Base-by-base conservation (phyloP, 2,113 vertebrate genomes). In the Echinops telfairi region DNA sequence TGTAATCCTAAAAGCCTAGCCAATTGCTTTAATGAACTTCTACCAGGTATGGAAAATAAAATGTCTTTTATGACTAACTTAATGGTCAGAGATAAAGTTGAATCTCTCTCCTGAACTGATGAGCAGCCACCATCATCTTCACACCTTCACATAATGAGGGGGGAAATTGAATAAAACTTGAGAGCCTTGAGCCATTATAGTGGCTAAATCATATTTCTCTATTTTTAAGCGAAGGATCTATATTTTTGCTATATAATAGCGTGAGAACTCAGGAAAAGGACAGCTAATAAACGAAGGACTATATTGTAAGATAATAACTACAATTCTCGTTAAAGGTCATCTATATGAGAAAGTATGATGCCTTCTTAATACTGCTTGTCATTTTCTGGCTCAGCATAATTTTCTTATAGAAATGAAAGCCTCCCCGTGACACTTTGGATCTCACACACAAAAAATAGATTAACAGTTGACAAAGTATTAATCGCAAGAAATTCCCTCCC, bases 291-390 rank as follows among this genome's bases (percentile, higher is more conserved):
- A 98, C 97, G 96, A 97, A 86, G 90, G 90, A 96, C 96, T 97
- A 97, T 97, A 97, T 97, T 97, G 86, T 94, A 96, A 96, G 90
- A 95, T 96, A 98, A 97, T 98, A 97, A 98, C 92, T 97, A 98
- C 94, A 98, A 98, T 98, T 99, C 97, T 98, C 91, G 96, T 97
- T 96, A 98, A 98, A 99, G 98, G 98, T 99, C 98, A 98, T 97
- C 88, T 89, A 98, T 95, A 98, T 97, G 97, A 97, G 96, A 97
- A 97, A 96, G 93, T 97, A 98, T 97, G 97, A 95, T 92, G 64
- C 83, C 97, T 95, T 97, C 31, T 97, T 98, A 98, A 98, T 97
- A 96, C 95, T 97, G 92, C 96, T 96, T 97, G 90, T 97, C 97
- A 97, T 97, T 96, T 97, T 96, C 96, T 96, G 70, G 93, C 89